Base-by-base conservation (phyloP, 2,888 invertebrate genomes). In the Spisula subtruncata region DNA sequence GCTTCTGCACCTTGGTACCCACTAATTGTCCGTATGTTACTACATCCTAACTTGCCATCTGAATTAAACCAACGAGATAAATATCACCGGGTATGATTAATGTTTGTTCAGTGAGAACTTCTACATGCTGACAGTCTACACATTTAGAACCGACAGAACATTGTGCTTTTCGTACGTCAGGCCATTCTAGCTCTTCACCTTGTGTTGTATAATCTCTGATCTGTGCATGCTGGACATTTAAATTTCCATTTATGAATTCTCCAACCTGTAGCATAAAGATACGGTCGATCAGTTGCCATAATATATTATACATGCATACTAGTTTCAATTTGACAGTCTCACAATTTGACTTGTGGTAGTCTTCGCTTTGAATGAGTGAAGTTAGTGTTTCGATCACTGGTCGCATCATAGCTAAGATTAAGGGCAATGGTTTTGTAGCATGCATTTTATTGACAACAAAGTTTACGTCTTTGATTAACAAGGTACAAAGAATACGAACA, bases 1-100 rank as follows among this genome's bases (percentile, higher is more conserved):
- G 91, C 89, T 32, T 92, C 91, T 0, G 81, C 92, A 12, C 90
- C 75, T 48, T 93, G 89, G 54, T 90, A 87, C 14, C 91, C 91
- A 48, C 84, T 81, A 1, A 83, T 32, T 12, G 81, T 60, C 4
- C 92, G 85, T n/a, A 93, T 91, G 4, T 8, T 54, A 16, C 90
- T 88, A 87, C 94, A 94, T 14, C 71, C 71, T 4, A 89, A 29
- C 16, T 82, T 87, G 0, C 18, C 79, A 0, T 48, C 83, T 80
- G 60, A 83, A 46, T 93, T 89, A 84, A 87, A 91, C 91, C 94
- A 25, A 91, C 85, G 12, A 94, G 86, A 71, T 92, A 90, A 4
- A 92, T 25, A 29, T 93, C 93, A 14, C 93, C 93, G 10, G 91
- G 87, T 25, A 85, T 41, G 56, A 83, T 66, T n/a, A 91, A 71